Conservation (phyloP, 2,888 invertebrate species). For the Leptodirus hochenwartii region DNA sequence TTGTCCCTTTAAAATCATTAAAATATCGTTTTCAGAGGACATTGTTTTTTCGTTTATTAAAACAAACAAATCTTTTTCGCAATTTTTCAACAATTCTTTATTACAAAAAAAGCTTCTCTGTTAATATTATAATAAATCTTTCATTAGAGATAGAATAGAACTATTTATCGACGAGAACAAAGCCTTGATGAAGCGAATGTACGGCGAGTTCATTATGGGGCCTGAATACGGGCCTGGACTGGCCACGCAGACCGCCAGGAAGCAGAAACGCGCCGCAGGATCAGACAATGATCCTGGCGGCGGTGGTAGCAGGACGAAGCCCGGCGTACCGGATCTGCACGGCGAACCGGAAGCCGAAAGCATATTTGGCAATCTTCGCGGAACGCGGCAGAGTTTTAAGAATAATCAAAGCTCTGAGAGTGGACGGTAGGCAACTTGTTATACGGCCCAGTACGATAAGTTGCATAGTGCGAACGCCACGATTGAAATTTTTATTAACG, state of each 20-base stretch:
- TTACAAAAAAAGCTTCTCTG: no score
- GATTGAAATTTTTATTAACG: no score
- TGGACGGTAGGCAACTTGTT: conserved; percentile 31
- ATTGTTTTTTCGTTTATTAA: conserved; percentile 1
- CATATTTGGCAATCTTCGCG: conserved; percentile 29
- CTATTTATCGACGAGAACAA: conserved; percentile 88
- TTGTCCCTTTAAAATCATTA: no score
- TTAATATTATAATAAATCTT: no score
- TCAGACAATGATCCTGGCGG: no score
- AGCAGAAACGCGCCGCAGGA: conserved; percentile 9
- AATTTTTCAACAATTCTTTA: no score
- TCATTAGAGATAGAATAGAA: conserved; percentile 78
- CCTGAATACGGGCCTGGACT: conserved; percentile 33
- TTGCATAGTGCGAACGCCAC: no score
- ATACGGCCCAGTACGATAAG: no score
- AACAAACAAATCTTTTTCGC: no score
- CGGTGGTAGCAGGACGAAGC: conserved; percentile 10
- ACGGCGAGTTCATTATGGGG: conserved; percentile 67
- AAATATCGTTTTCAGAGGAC: no score
- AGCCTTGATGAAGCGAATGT: conserved; percentile 84
- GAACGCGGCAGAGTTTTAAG: conserved; percentile 32
- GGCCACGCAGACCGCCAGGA: conserved; percentile 25
- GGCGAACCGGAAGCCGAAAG: conserved; percentile 27
- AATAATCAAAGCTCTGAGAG: conserved; percentile 33
- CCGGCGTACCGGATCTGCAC: conserved; percentile 37